Evolutionary conservation across 2,888 invertebrate species (phyloP).

Genomic region (Ophion ventricosus): DNA sequence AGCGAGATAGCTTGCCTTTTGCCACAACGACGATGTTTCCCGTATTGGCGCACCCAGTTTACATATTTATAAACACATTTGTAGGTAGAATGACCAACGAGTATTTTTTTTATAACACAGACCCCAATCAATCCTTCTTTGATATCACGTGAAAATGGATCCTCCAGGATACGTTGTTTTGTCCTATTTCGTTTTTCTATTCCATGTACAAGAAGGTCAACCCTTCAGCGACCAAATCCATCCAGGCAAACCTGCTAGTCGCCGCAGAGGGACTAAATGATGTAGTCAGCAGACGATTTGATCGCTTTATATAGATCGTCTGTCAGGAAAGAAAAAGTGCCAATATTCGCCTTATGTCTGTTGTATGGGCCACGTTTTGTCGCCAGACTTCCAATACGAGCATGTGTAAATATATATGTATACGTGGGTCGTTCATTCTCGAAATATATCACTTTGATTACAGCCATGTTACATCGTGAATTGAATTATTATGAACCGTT

Average conservation of each 20-base stretch:
- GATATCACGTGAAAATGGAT: conserved; percentile 55
- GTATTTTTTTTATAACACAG: conserved; percentile 51
- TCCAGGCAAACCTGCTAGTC: conserved; percentile 7
- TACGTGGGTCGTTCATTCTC: conserved; percentile 49
- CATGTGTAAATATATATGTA: not conserved
- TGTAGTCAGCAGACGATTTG: conserved; percentile 21
- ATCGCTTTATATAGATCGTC: conserved; percentile 25
- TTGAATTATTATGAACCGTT: conserved; percentile 64
- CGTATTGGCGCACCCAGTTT: not conserved
- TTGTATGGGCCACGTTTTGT: conserved; percentile 15
- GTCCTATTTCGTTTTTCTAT: conserved; percentile 40
- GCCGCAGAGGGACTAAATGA: conserved; percentile 16
- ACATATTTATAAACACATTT: conserved; percentile 8
- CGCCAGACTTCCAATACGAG: not conserved
- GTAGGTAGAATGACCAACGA: conserved; percentile 20
- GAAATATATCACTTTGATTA: conserved; percentile 61
- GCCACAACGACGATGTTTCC: conserved; percentile 14
- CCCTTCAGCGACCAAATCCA: not conserved
- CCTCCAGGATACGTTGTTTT: conserved; percentile 23
- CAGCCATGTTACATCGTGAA: conserved; percentile 58
- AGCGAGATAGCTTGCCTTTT: conserved; percentile 30
- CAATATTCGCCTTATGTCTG: conserved; percentile 6
- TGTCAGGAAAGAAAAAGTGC: conserved; percentile 22
- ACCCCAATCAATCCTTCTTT: conserved; percentile 56
- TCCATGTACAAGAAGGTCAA: not conserved